Evolutionary conservation across 2,888 invertebrate species (phyloP).

Genomic region (Temnothorax unifasciatus): DNA sequence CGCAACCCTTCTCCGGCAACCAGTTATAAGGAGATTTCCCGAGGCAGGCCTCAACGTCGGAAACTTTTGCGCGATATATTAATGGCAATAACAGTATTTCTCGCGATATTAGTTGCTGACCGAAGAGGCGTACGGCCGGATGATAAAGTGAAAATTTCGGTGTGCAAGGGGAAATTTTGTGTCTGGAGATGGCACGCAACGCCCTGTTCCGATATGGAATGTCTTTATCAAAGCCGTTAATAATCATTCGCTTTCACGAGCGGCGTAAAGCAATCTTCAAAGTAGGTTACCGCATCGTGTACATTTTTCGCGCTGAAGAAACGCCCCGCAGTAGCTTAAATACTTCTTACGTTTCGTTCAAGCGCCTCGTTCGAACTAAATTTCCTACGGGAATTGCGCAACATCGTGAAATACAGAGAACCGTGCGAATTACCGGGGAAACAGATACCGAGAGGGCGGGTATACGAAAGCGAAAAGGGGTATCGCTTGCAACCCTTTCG

Average conservation of each 20-base stretch:
- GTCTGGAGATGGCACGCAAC: background rate
- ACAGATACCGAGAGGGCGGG: background rate
- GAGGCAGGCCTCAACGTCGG: slow-evolving; percentile 56
- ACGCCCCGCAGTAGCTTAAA: slow-evolving; percentile 17
- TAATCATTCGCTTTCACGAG: background rate
- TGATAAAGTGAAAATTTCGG: slow-evolving; percentile 51
- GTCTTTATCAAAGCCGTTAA: background rate
- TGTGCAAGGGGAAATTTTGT: background rate
- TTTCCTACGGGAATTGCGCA: slow-evolving; percentile 54
- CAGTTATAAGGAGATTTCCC: slow-evolving; percentile 68
- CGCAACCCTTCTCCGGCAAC: slow-evolving; percentile 72
- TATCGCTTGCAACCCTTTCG: slow-evolving; percentile 78
- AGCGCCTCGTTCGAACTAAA: slow-evolving; percentile 39
- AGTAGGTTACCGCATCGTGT: background rate
- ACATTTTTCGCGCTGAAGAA: background rate
- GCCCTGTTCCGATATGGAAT: background rate
- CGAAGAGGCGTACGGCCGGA: slow-evolving; percentile 22
- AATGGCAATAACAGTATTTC: slow-evolving; percentile 82
- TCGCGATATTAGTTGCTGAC: slow-evolving; percentile 78
- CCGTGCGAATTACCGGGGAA: slow-evolving; percentile 24
- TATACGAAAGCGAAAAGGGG: slow-evolving; percentile 36
- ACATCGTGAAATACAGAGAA: slow-evolving; percentile 33
- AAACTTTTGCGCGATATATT: slow-evolving; percentile 79
- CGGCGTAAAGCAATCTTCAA: background rate
- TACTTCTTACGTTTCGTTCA: slow-evolving; percentile 43